Evolutionary conservation across 2,888 invertebrate species (phyloP), one percentile per base, ranked within the genome.

Genomic region (Hemithea aestivaria): DNA sequence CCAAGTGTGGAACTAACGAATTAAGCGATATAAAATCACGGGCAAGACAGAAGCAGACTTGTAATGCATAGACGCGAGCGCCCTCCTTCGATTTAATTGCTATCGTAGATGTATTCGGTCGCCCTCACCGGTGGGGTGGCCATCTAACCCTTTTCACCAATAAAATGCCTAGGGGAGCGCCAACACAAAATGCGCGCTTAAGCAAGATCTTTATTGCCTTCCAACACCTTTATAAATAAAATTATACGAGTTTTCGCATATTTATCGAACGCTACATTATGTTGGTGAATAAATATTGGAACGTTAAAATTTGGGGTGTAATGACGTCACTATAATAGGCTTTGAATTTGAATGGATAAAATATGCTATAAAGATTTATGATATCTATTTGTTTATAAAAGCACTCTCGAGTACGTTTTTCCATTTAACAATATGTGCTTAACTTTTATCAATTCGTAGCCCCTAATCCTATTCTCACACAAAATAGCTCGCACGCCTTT

Each of bases 131-230:
- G 32, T 23, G 36, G 27, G 29, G 39, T 27, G 38, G 35, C 25
- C 28, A 45, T 45, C 36, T 37, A 58, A 63, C 58, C 57, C 59
- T 60, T 67, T 62, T 62, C 56, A 50, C 24, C 43, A 51, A 57
- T 56, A 55, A 53, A 56, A 56, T 56, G 56, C 53, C 50, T 48
- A 27, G 45, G 53, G 51, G 49, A 53, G 32, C 49, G 36, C 43
- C 40, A 45, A 46, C 35, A 20, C 39, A 53, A 59, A 55, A 53
- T 53, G 51, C 51, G 50, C 46, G 38, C 53, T 53, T 45, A 51
- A 51, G 53, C 56, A 56, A 57, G 53, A 56, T 58, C 53, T 66
- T 64, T 62, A 64, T 61, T 48, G 57, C 54, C 46, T 26, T 40
- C 39, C 23, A 41, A 42, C 48, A 45, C 45, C 41, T 44, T 48